Evolutionary conservation across 2,797 vertebrate genomes (phyloP).

Genomic region (Chrosomus eos): DNA sequence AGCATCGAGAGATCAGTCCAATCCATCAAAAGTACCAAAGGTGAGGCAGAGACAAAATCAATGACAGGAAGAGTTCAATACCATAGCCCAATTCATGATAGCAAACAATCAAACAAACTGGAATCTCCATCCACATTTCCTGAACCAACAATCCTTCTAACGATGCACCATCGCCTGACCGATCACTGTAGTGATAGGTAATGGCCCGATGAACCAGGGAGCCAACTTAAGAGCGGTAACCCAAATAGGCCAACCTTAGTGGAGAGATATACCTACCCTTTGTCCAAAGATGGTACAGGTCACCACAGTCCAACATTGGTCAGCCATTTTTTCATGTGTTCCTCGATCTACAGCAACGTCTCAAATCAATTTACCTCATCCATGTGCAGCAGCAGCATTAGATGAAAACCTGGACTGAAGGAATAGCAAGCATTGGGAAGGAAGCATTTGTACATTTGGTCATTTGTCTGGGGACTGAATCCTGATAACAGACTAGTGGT

Average conservation of each 20-base stretch:
- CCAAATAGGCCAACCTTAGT: neutral
- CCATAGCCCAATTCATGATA: neutral
- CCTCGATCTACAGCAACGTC: too few relatives aligned
- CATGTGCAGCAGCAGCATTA: too few relatives aligned
- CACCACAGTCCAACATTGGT: neutral
- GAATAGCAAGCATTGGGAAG: too few relatives aligned
- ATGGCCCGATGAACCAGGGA: neutral
- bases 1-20: neutral
- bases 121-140: too few relatives aligned
- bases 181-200: neutral
- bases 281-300: neutral
- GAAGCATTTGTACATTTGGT: too few relatives aligned
- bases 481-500: too few relatives aligned
- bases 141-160: neutral
- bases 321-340: too few relatives aligned
- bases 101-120: neutral
- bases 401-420: too few relatives aligned
- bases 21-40: neutral
- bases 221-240: neutral
- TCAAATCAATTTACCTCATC: too few relatives aligned
- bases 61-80: neutral
- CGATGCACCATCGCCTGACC: neutral
- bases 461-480: too few relatives aligned
- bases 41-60: neutral
- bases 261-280: neutral